phyloP scores from a whole-genome alignment of 2,888 invertebrate genomes.

The Drosophila antonietae region DNA sequence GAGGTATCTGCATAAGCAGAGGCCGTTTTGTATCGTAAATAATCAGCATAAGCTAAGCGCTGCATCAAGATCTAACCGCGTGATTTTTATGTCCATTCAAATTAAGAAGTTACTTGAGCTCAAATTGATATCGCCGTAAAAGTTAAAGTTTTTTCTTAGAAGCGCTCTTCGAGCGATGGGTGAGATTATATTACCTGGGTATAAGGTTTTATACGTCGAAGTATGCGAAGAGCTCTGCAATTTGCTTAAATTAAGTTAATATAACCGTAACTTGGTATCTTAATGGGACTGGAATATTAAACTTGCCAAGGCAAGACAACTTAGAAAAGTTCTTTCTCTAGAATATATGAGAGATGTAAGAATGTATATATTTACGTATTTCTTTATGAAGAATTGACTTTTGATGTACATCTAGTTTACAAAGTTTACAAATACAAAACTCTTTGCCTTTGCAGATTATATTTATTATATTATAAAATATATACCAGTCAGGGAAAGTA shows the following conservation, averaged over 20 bases:
- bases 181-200: slow-evolving; percentile 1
- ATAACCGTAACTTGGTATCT: not conserved
- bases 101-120: slow-evolving; percentile 47
- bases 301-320: not conserved
- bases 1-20: slow-evolving; percentile 24
- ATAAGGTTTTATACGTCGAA: slow-evolving; percentile 24
- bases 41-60: slow-evolving; percentile 31
- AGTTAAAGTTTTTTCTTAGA: slow-evolving; percentile 9
- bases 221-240: not conserved
- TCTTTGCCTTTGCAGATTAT: too few species aligned
- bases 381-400: too few species aligned
- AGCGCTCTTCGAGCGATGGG: slow-evolving; percentile 10
- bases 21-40: slow-evolving; percentile 50
- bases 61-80: slow-evolving; percentile 28
- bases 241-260: not conserved
- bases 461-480: too few species aligned
- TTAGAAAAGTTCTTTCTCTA: not conserved
- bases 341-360: too few species aligned
- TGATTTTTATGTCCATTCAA: slow-evolving; percentile 48
- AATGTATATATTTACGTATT: too few species aligned
- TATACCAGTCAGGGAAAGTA: too few species aligned
- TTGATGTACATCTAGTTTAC: too few species aligned
- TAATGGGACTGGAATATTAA: not conserved
- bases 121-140: slow-evolving; percentile 30
- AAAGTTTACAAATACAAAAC: too few species aligned